phyloP scores from a whole-genome alignment of 2,797 vertebrate genomes.

The Tenualosa thibaudeaui region DNA sequence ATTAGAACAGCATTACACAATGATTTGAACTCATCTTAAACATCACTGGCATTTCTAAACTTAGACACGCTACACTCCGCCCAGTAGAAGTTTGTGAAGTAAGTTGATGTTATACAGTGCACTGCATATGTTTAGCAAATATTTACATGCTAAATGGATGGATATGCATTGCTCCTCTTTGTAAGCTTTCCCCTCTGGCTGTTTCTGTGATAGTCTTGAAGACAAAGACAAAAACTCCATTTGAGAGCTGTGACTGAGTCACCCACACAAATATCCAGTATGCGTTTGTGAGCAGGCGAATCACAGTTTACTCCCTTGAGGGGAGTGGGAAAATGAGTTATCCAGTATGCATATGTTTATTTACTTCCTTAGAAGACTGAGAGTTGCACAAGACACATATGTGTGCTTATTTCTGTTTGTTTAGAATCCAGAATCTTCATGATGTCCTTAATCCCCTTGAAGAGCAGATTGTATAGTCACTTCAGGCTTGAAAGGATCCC shows the following conservation, averaged over 20 bases:
- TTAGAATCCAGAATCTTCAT: background rate
- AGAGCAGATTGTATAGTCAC: background rate
- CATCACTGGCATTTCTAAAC: too few relatives aligned
- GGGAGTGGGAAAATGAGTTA: background rate
- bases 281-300: background rate
- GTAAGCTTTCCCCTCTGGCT: background rate
- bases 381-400: background rate
- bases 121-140: constrained; percentile 5
- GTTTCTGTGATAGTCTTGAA: background rate
- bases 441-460: background rate
- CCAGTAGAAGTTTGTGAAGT: background rate
- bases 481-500: background rate
- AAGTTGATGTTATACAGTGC: background rate
- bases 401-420: background rate
- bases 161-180: background rate
- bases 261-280: background rate
- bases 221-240: background rate
- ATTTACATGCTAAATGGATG: background rate
- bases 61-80: too few relatives aligned
- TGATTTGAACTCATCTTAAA: too few relatives aligned
- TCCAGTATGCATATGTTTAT: background rate
- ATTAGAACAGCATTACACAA: too few relatives aligned
- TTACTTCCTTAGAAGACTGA: background rate
- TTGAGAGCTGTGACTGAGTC: background rate
- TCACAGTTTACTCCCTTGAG: background rate